Evolutionary conservation across 35 echinoderm and acorn worm species (phyloP), one percentile per base, ranked within the genome.

Genomic region (Chiridota heheva): DNA sequence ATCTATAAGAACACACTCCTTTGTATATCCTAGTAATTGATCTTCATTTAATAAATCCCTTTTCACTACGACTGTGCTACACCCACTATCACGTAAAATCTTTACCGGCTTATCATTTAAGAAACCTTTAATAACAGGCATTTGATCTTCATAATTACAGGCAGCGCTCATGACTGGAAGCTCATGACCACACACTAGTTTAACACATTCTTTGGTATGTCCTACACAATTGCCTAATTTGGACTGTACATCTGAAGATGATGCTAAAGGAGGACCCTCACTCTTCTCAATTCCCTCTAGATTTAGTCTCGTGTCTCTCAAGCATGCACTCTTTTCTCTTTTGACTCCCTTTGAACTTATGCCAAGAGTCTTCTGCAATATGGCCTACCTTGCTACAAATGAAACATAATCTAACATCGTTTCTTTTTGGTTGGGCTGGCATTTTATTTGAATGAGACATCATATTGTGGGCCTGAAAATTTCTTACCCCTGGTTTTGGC

Each of bases 81-180:
- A 95, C 28, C 91, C 86, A 77, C 75, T 87, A 38, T 95, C 86
- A 44, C 91, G 40, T 20, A 95, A 34, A 51, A 95, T 86, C 10
- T 36, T 59, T 4, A 69, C 73, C 24, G 33, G 13, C 29, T 63
- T 44, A 24, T 72, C 42, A 18, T 36, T 36, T 18, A 94, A 45
- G 17, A 57, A 13, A 47, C 86, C 79, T 53, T 77, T 71, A 38
- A 6, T 32, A 16, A 89, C 86, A 32, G 91, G 81, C 69, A 83
- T 28, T 25, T 76, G 40, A 32, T 45, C 42, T 42, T 34, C 51
- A 12, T 7, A 24, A 46, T 40, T 33, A 42, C 43, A 49, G 17
- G 63, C 61, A 20, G 80, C 80, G 43, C 80, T 82, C 36, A 70
- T 51, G 15, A 70, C 51, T 22, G 62, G 80, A 7, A 82, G 35